Base-by-base conservation (phyloP, 2,888 invertebrate species). In the Callinectes sapidus region DNA sequence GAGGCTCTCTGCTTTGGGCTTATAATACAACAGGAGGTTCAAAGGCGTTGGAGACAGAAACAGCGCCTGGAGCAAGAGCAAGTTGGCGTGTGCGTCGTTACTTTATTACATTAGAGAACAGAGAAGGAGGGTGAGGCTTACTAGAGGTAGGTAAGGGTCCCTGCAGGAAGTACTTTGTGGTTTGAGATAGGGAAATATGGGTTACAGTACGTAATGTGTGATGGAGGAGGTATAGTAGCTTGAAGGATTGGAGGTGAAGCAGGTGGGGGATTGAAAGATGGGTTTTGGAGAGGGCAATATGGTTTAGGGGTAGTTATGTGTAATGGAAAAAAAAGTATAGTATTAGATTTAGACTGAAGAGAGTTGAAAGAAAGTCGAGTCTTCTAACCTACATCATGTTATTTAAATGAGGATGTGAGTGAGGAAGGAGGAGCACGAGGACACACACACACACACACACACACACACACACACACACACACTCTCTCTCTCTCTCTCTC, bases 401-500 rank as follows among this genome's bases (percentile, higher is more conserved):
- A 61, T 61, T 61, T 61, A 61, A 61, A 18, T 61, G 61, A 61
- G 18, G 61, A 61, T 61, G 23, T 61, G 61, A 18, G 61, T 61
- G 61, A 61, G 18, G 23, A 61, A 10, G 16, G 61, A 61, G 61
- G 23, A 61, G 18, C 18, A 16, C 18, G 23, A 16, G 5, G 2
- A 55, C 55, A 55, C 55, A 55, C 55, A 55, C 55, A 55, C 55
- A 55, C 55, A 55, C 66, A 28, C 77, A 28, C 77, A 28, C 77
- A 28, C 77, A 28, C 77, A 28, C n/a, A n/a, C n/a, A n/a, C n/a
- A n/a, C n/a, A n/a, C n/a, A n/a, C n/a, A n/a, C n/a, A n/a, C n/a
- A n/a, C n/a, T 77, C 77, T 77, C 77, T 77, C 77, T 77, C 32
- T 77, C 77, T 32, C 32, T 32, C 77, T 77, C 77, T 32, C 32